phyloP scores from a whole-genome alignment of 2,888 invertebrate genomes.

The Chloromyia formosa region DNA sequence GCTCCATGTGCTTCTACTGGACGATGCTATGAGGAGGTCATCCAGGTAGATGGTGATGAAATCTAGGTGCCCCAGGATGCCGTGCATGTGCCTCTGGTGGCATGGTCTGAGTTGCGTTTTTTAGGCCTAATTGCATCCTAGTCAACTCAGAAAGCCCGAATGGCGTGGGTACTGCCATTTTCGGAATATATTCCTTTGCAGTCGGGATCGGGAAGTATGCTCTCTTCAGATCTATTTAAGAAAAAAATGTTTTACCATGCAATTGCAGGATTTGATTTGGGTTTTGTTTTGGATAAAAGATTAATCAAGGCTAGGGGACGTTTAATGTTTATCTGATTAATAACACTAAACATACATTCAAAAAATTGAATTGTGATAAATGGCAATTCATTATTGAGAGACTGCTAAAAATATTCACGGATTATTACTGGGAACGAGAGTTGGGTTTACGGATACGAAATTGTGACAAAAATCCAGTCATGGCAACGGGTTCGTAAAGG shows the following conservation, averaged over 20 bases:
- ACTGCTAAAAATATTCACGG: too few relatives aligned
- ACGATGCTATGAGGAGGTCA: not conserved
- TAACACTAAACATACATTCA: too few relatives aligned
- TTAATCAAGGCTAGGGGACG: too few relatives aligned
- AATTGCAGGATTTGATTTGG: not conserved
- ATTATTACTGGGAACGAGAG: too few relatives aligned
- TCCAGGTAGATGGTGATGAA: not conserved
- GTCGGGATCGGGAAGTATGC: not conserved
- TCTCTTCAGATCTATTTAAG: not conserved
- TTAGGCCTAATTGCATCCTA: too few relatives aligned
- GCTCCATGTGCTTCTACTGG: not conserved
- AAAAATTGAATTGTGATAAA: too few relatives aligned
- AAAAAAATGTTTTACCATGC: not conserved
- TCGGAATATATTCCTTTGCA: not conserved
- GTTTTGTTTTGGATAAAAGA: too few relatives aligned
- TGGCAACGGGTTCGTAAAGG: too few relatives aligned
- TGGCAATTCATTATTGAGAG: too few relatives aligned
- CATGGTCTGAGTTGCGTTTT: not conserved
- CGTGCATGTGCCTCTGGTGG: not conserved
- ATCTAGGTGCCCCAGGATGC: not conserved
- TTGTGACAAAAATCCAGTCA: too few relatives aligned
- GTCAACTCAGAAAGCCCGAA: not conserved
- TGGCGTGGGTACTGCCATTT: not conserved
- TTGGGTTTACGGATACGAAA: too few relatives aligned
- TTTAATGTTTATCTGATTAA: too few relatives aligned